Evolutionary conservation across 30 jellyfish, hydroid and myxozoan genomes (phyloP), one percentile per base, ranked within the genome.

Genomic region (Turritopsis rubra): DNA sequence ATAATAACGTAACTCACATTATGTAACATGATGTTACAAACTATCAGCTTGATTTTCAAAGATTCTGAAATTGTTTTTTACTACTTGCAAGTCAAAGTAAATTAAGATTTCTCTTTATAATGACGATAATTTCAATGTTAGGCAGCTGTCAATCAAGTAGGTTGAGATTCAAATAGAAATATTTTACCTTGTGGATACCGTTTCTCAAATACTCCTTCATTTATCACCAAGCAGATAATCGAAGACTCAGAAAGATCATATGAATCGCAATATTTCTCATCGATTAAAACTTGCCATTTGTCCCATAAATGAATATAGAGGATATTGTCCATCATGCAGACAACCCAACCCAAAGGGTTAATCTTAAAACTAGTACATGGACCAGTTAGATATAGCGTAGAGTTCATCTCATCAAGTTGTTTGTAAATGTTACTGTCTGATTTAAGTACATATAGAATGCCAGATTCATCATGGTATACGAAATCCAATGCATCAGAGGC

Each of bases 311-410:
- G 30, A 8, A 68, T 23, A 68, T n/a, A 68, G 31, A 23, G 30
- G 16, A 68, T 68, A 23, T 27, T 22, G 9, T 68, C 31, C 16
- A n/a, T n/a, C 8, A 68, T n/a, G 30, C 77, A 68, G 21, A 68
- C 28, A 68, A 23, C 28, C 28, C 28, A 27, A 23, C 77, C 77
- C 9, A 7, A 9, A 27, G 77, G 77, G 30, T 17, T n/a, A 8
- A 68, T 68, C 28, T 27, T 23, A 27, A 68, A 68, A 68, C 77
- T 68, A 68, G 30, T 27, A 68, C 77, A 68, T n/a, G 77, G 77
- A 27, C 77, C 77, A n/a, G 77, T 19, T 7, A 68, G 16, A 27
- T 68, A 19, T 7, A 68, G 30, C 16, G 28, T 27, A n/a, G 21
- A 23, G 19, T 23, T 68, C 17, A 19, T 19, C 9, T 16, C 30